Conservation (phyloP, 1,140 invertebrate species). For the Ephestia elutella region DNA sequence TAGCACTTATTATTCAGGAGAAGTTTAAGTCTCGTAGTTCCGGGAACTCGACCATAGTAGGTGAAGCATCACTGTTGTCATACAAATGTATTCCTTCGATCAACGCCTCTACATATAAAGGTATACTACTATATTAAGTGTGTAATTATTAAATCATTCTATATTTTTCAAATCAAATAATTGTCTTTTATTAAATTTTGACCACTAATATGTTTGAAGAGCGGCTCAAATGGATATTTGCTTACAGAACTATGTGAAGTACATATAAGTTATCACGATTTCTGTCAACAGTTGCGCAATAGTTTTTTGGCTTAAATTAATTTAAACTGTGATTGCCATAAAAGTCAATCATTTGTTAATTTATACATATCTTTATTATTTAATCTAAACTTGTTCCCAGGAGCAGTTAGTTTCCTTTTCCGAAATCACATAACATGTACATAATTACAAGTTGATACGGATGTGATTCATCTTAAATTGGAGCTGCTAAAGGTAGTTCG, state of each 20-base stretch:
- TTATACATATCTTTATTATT: not conserved
- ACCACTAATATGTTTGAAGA: too few relatives aligned
- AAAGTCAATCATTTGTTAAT: too few relatives aligned
- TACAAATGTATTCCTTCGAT: constrained; percentile 23
- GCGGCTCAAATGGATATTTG: too few relatives aligned
- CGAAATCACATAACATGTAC: constrained; percentile 23
- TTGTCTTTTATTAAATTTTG: too few relatives aligned
- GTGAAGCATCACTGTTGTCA: constrained; percentile 16
- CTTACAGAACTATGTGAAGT: too few relatives aligned
- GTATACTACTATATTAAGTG: not conserved
- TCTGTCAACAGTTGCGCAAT: too few relatives aligned
- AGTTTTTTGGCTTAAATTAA: too few relatives aligned
- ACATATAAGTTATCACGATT: too few relatives aligned
- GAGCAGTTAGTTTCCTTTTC: constrained; percentile 15
- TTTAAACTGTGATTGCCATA: too few relatives aligned
- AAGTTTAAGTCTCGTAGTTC: constrained; percentile 17
- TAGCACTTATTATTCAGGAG: constrained; percentile 36
- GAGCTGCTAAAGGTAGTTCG: too few relatives aligned
- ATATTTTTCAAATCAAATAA: too few relatives aligned
- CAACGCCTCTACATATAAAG: not conserved
- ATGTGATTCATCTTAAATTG: constrained; percentile 19
- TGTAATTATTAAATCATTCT: too few relatives aligned
- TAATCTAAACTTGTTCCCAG: constrained; percentile 4
- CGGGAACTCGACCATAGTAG: constrained; percentile 25
- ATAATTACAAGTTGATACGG: constrained; percentile 11